A percentile compares a stretch with the other conserved stretches of the same genome.
Conservation (phyloP, 2,797 vertebrate genomes). For the Loris lydekkerianus region DNA sequence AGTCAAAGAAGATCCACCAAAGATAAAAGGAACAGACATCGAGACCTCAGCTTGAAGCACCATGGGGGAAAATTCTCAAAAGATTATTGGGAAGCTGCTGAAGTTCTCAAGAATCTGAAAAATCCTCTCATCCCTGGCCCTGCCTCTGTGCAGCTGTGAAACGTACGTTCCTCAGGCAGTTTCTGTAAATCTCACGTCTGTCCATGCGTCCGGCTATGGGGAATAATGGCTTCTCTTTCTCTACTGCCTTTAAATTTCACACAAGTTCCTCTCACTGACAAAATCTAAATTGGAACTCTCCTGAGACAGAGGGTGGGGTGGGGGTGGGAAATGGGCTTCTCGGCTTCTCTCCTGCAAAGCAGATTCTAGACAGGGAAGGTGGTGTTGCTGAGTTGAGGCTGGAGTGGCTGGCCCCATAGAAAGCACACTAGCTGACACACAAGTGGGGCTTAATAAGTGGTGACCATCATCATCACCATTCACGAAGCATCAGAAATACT, state of each 20-base stretch:
- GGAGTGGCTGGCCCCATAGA: background rate
- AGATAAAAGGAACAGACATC: constrained; percentile 15
- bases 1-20: constrained; percentile 29
- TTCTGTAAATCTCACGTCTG: background rate
- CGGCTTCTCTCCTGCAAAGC: background rate
- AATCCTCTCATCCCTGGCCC: background rate
- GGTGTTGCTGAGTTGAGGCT: background rate
- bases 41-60: constrained; percentile 25
- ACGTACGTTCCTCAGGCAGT: background rate
- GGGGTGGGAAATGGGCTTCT: background rate
- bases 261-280: constrained; percentile 21
- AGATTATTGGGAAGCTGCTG: background rate
- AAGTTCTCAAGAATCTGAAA: background rate
- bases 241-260: constrained; percentile 29
- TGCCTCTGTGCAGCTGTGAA: background rate
- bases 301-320: background rate
- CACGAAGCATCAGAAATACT: background rate
- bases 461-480: background rate
- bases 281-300: constrained; percentile 41
- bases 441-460: background rate
- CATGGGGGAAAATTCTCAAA: constrained; percentile 15
- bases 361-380: background rate
- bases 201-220: background rate
- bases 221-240: constrained; percentile 10
- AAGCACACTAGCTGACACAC: background rate